These are phyloP conservation scores for Rhynchonycteris naso DNA, from an alignment of 2,797 vertebrate species.

Conservation along the genomic window DNA sequence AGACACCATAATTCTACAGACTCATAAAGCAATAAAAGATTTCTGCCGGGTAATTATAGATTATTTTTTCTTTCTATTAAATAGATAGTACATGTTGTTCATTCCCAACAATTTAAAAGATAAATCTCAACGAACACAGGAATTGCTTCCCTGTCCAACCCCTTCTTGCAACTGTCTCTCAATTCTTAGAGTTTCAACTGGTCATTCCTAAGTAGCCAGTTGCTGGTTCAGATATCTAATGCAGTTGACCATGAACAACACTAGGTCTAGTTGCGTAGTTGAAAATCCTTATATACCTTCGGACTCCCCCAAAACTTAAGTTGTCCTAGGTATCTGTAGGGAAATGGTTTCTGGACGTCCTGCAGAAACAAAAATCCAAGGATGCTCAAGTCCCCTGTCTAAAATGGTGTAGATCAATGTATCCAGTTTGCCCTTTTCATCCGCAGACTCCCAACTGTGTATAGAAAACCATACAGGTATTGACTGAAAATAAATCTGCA, in stretches of 20 bases:
- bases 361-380: background rate
- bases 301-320: background rate
- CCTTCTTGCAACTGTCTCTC: background rate
- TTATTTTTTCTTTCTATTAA: slow-evolving; percentile 44
- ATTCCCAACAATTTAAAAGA: slow-evolving; percentile 39
- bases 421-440: background rate
- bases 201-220: background rate
- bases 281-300: background rate
- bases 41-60: background rate
- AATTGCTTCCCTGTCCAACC: background rate
- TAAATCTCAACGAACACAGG: background rate
- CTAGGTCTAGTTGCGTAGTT: background rate
- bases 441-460: background rate
- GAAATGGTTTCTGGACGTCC: background rate
- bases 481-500: background rate
- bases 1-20: slow-evolving; percentile 52
- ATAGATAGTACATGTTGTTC: background rate
- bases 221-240: background rate
- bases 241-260: background rate
- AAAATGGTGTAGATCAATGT: background rate
- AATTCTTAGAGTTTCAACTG: background rate
- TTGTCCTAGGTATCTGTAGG: background rate
- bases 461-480: background rate
- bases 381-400: background rate
- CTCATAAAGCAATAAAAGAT: slow-evolving; percentile 48